Evolutionary conservation across 2,888 invertebrate species (phyloP).

Genomic region (Galerucella calmariensis): DNA sequence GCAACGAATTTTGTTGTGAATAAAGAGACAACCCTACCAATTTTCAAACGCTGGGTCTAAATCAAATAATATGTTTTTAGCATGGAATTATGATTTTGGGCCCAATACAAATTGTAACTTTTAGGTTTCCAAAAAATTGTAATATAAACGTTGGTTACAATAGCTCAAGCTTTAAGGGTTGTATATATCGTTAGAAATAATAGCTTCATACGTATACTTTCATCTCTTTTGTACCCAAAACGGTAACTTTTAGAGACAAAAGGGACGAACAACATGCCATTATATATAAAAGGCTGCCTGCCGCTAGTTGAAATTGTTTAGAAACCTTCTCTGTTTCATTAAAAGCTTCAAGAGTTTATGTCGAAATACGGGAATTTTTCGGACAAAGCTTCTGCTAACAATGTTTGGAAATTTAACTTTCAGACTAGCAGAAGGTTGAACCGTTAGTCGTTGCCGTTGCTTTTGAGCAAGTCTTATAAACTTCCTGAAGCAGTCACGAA

Average conservation of each 20-base stretch:
- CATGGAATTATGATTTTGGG: neutral
- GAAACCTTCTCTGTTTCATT: slow-evolving; percentile 20
- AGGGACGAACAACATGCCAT: slow-evolving; percentile 21
- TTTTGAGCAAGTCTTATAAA: slow-evolving; percentile 25
- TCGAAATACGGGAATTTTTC: slow-evolving; percentile 33
- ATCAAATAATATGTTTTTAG: too few relatives aligned
- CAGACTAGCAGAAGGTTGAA: slow-evolving; percentile 22
- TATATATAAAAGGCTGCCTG: slow-evolving; percentile 26
- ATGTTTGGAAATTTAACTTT: slow-evolving; percentile 23
- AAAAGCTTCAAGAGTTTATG: slow-evolving; percentile 32
- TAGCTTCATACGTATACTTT: neutral
- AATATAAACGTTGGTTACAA: neutral
- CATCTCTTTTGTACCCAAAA: slow-evolving; percentile 28
- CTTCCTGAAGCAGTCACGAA: neutral
- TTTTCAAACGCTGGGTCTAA: too few relatives aligned
- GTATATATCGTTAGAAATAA: slow-evolving; percentile 4
- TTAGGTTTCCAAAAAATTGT: neutral
- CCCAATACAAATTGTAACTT: neutral
- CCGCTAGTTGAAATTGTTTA: slow-evolving; percentile 33
- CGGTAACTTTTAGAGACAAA: slow-evolving; percentile 21
- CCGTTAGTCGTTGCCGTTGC: slow-evolving; percentile 4
- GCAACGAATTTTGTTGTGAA: too few relatives aligned
- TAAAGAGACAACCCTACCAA: too few relatives aligned
- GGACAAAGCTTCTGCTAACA: slow-evolving; percentile 30
- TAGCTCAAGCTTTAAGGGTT: neutral